A percentile compares a stretch with the other conserved stretches of the same genome.
Conservation (phyloP, 2,888 invertebrate species). For the Teleiodes luculella region DNA sequence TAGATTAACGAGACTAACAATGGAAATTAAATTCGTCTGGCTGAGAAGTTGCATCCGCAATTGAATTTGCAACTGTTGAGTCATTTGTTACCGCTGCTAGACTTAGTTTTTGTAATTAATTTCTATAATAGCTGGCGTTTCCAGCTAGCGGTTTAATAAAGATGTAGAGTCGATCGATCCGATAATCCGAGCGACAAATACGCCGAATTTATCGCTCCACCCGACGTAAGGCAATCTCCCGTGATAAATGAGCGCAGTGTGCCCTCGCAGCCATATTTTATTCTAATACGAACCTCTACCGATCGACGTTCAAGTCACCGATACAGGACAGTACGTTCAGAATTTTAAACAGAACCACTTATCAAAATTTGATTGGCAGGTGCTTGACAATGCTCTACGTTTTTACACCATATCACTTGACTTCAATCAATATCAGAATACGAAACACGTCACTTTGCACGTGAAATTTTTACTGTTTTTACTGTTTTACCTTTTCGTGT, state of each 20-base stretch:
- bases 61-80: neutral
- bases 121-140: neutral
- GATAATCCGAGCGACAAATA: conserved; percentile 38
- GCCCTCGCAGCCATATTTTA: conserved; percentile 32
- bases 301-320: conserved; percentile 7
- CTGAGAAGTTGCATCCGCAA: conserved; percentile 2
- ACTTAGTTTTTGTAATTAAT: neutral
- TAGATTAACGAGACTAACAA: conserved; percentile 25
- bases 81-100: neutral
- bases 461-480: conserved; percentile 31
- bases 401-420: neutral
- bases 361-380: conserved; percentile 11
- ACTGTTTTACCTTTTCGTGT: conserved; percentile 23
- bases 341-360: conserved; percentile 8
- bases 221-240: conserved; percentile 31
- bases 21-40: conserved; percentile 12
- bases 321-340: conserved; percentile 8
- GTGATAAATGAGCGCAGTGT: conserved; percentile 34
- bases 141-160: conserved; percentile 8
- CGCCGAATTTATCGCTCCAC: conserved; percentile 34
- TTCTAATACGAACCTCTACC: conserved; percentile 30
- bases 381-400: neutral
- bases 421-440: neutral
- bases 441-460: conserved; percentile 20
- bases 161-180: conserved; percentile 23